Base-by-base conservation (phyloP, 1,140 invertebrate genomes). In the Musca domestica region DNA sequence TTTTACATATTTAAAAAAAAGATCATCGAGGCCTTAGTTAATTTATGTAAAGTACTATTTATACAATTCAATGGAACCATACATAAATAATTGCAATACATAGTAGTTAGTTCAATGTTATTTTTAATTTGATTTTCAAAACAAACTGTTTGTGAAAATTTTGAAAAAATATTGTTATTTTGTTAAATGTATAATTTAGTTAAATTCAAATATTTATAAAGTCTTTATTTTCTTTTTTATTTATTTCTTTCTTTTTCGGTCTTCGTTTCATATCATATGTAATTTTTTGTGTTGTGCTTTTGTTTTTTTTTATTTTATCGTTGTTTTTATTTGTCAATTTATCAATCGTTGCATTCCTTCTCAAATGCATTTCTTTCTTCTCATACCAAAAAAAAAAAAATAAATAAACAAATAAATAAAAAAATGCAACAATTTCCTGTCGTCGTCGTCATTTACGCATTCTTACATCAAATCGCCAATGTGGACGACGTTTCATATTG, bases 41-140 rank as follows among this genome's bases (percentile, higher is more conserved):
- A n/a, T n/a, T n/a, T n/a, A n/a, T n/a, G n/a, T n/a, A n/a, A n/a
- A n/a, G n/a, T n/a, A n/a, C n/a, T 41, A 5, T 41, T 41, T 7
- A 41, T 12, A 30, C 34, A 7, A 41, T 41, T 7, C 34, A 12
- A 41, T 41, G 34, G 34, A 41, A 41, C 34, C 6, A 41, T 41
- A n/a, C n/a, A 41, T 41, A 41, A 41, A 41, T 10, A 41, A 41
- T 7, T 41, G 34, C 34, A 6, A 17, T 25, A 58, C 30, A 14
- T 58, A 58, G 54, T 27, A 30, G 25, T 27, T 58, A 58, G 54
- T 51, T 41, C 27, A 27, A 58, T 58, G 54, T 58, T n/a, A n/a
- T 58, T 58, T 27, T 69, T 76, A n/a, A n/a, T n/a, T n/a, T n/a
- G n/a, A n/a, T 69, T 71, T 78, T 30, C 73, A 75, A 30, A n/a